phyloP scores from a whole-genome alignment of 2,888 invertebrate species.

The Lasiommata megera region DNA sequence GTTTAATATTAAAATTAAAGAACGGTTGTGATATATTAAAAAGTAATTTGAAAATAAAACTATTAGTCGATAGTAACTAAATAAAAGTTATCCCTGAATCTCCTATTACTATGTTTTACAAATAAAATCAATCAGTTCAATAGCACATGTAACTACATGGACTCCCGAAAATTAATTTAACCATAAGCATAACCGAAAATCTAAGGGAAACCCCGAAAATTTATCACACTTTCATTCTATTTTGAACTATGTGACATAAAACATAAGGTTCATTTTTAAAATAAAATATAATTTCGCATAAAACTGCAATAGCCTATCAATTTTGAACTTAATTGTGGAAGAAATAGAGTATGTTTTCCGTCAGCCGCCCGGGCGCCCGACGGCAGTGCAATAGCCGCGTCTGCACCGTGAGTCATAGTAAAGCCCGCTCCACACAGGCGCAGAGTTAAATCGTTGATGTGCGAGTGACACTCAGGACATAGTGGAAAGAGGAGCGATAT shows the following conservation, averaged over 20 bases:
- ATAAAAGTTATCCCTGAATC: too few species aligned
- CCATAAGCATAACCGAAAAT: constrained; percentile 2
- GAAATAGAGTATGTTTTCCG: constrained; percentile 1
- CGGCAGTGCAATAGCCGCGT: constrained; percentile 38
- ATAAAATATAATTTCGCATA: not conserved
- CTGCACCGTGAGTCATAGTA: constrained; percentile 68
- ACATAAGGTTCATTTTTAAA: constrained; percentile 4
- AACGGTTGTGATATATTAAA: too few species aligned
- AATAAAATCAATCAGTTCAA: too few species aligned
- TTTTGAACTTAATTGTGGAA: not conserved
- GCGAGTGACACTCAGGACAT: constrained; percentile 22
- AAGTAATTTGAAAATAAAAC: too few species aligned
- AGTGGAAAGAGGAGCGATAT: not conserved
- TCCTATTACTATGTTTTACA: too few species aligned
- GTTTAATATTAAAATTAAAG: too few species aligned
- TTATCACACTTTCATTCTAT: not conserved
- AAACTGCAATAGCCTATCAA: not conserved
- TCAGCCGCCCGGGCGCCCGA: not conserved
- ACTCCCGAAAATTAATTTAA: constrained; percentile 9
- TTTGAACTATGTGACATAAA: not conserved
- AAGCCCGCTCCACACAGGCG: constrained; percentile 59
- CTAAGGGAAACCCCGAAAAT: constrained; percentile 12
- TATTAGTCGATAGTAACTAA: too few species aligned
- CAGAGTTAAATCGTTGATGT: constrained; percentile 21
- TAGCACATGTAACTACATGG: too few species aligned